phyloP scores from a whole-genome alignment of 1,140 invertebrate genomes.

The Leptopilina boulardi region DNA sequence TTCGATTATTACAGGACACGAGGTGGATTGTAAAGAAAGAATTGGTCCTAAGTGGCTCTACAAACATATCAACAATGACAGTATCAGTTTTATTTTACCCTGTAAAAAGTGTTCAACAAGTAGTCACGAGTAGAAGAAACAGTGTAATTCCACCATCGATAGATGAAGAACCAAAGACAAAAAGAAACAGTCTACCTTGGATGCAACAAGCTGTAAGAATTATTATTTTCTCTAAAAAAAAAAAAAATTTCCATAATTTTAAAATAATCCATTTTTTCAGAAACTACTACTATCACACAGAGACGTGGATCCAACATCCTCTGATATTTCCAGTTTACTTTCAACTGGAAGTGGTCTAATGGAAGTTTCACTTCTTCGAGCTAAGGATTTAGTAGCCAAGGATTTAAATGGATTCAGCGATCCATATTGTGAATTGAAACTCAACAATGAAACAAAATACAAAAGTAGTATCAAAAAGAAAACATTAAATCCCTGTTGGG shows the following conservation, averaged over 20 bases:
- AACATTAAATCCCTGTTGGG: conserved; percentile 78
- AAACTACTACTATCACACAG: conserved; percentile 68
- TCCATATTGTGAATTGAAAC: conserved; percentile 77
- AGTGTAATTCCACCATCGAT: conserved; percentile 51
- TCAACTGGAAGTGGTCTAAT: conserved; percentile 71
- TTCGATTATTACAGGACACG: conserved; percentile 50
- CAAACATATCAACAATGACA: conserved; percentile 72
- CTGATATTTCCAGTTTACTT: conserved; percentile 70
- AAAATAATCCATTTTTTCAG: conserved; percentile 52
- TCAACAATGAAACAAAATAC: conserved; percentile 77
- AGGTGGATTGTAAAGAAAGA: conserved; percentile 66
- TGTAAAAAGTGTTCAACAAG: conserved; percentile 67
- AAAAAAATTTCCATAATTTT: background rate
- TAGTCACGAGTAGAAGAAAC: conserved; percentile 56
- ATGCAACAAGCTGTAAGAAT: conserved; percentile 72
- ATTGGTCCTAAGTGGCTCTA: conserved; percentile 63
- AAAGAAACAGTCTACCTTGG: conserved; percentile 71
- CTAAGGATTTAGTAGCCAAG: conserved; percentile 71
- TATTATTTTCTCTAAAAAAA: conserved; percentile 14
- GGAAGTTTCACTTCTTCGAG: conserved; percentile 71
- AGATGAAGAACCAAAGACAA: conserved; percentile 62
- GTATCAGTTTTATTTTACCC: conserved; percentile 77
- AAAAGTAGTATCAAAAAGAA: conserved; percentile 78
- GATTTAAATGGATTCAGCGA: conserved; percentile 77
- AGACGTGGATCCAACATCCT: conserved; percentile 63